Base-by-base conservation (phyloP, 2,113 vertebrate genomes). In the Etheostoma cragini region DNA sequence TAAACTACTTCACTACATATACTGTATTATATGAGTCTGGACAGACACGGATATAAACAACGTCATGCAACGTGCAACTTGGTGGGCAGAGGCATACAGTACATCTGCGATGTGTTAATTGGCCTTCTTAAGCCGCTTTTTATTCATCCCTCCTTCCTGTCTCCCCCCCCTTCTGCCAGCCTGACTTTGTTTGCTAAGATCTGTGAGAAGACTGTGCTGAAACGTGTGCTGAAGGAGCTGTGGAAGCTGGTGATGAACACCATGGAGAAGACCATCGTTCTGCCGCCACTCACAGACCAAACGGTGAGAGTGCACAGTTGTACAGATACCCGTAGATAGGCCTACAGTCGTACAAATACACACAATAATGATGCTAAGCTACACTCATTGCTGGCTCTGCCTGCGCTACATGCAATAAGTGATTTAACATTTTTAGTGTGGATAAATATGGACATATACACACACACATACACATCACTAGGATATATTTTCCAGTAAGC, bases 201-300 rank as follows among this genome's bases (percentile, higher is more conserved):
- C 94, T 99, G 98, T 0, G 98, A 99, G 95, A 99, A 99, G 95
- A 99, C 98, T 0, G 98, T 99, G 79, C 94, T 99, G 94, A 99
- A 99, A 86, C 96, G 98, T 0, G 98, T 99, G 84, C 88, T 99
- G 91, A 99, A 99, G 95, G 98, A 99, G 89, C 93, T 99, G 50
- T 99, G 98, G 98, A 99, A 98, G 88, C 96, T 99, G 84, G 98
- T 99, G 79, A 99, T 99, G 98, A 99, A 99, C 94, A 99, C 97
- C 6, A 99, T 99, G 98, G 98, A 99, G 93, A 99, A 97, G 92
- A 99, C 97, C 26, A 98, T 99, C 0, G 98, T 99, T 11, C 94
- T 99, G 74, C 98, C 98, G 0, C 98, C 98, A 0, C 96, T 99
- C 80, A 99, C 97, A 0, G 98, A 99, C 94, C 98, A 99, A 94